Conservation (phyloP, 2,113 vertebrate genomes). For the Corapipo altera region DNA sequence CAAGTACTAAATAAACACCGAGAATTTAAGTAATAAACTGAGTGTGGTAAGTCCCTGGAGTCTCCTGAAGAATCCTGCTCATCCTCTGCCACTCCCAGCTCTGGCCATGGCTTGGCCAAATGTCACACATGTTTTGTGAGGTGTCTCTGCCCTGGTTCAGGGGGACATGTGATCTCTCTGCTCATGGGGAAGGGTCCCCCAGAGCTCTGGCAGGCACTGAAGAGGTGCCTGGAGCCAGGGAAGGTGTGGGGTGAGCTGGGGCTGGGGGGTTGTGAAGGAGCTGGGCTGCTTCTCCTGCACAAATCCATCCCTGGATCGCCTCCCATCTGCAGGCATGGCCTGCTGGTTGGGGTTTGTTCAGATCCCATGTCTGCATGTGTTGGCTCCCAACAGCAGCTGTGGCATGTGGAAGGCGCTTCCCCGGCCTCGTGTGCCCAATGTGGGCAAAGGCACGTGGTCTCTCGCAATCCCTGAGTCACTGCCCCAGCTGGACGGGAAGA, state of each 20-base stretch:
- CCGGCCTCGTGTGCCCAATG: rapidly evolving
- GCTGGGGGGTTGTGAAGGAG: background rate
- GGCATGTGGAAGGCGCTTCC: rapidly evolving
- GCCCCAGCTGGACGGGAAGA: background rate
- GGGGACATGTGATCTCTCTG: background rate
- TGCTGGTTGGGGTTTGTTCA: rapidly evolving
- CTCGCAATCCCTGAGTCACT: background rate
- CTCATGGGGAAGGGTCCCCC: rapidly evolving
- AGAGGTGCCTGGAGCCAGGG: background rate
- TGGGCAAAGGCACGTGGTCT: background rate
- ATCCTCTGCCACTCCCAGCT: background rate
- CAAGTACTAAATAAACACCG: conserved; percentile 47
- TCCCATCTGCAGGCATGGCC: background rate
- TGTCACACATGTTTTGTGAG: rapidly evolving
- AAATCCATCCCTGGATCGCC: background rate
- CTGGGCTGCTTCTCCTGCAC: background rate
- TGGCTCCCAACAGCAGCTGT: rapidly evolving
- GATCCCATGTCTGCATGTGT: rapidly evolving
- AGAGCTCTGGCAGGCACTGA: background rate
- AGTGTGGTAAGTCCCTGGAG: background rate
- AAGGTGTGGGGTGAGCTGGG: rapidly evolving
- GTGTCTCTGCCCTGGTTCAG: background rate
- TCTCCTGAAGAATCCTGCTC: background rate
- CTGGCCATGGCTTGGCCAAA: background rate
- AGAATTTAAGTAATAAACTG: background rate